These are phyloP conservation scores for Syngnathus scovelli DNA, from an alignment of 2,113 vertebrate species.

Conservation along the genomic window DNA sequence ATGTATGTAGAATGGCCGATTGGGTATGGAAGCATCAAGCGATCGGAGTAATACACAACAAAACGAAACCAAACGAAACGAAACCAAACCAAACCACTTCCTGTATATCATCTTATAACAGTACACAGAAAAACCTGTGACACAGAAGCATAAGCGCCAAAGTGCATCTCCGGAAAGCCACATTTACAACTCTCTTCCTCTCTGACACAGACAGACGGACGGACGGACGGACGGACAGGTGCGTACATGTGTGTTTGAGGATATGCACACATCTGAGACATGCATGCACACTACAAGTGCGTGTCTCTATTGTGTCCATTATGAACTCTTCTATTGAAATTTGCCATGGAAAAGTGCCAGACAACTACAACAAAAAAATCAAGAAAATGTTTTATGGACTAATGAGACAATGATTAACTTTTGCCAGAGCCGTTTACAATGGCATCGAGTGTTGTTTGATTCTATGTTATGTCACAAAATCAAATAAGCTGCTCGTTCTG, in stretches of 20 bases:
- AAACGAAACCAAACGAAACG: too few species aligned
- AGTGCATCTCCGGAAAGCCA: slow-evolving; percentile 64
- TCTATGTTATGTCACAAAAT: background rate
- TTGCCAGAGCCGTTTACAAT: background rate
- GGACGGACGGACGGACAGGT: background rate
- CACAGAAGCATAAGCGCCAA: slow-evolving; percentile 57
- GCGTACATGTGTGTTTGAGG: background rate
- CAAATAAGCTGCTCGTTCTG: background rate
- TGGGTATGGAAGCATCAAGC: too few species aligned
- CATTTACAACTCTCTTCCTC: slow-evolving; percentile 76
- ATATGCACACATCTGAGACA: background rate
- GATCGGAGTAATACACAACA: too few species aligned
- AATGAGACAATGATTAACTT: too few species aligned
- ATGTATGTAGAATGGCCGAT: too few species aligned
- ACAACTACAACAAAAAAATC: too few species aligned
- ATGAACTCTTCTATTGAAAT: background rate
- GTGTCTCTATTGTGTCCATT: background rate
- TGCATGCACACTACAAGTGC: background rate
- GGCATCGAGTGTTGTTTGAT: background rate
- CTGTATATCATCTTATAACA: background rate
- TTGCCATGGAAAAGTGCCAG: background rate
- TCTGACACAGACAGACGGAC: slow-evolving; percentile 30
- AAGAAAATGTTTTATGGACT: too few species aligned
- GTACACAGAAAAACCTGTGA: slow-evolving; percentile 23
- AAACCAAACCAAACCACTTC: background rate